Percentiles rank a stretch among this genome's conserved stretches.
These are phyloP conservation scores for Oithona nana DNA, from an alignment of 2,888 invertebrate genomes.

Conservation along the genomic window DNA sequence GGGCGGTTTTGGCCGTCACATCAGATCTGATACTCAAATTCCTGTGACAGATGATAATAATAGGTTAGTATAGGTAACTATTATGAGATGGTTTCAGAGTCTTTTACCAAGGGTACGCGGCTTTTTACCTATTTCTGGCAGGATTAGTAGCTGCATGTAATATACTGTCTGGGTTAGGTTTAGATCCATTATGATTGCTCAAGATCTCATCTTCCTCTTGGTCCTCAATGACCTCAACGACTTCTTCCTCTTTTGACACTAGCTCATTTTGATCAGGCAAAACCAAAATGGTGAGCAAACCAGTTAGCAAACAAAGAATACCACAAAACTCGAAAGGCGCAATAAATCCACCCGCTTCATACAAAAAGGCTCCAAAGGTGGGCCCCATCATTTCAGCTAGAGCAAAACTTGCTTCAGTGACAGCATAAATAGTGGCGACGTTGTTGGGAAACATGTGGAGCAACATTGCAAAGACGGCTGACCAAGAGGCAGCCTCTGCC, in stretches of 20 bases:
- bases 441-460: neutral
- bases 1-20: neutral
- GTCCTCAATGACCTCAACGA: neutral
- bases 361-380: slow-evolving; percentile 4
- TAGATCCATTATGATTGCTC: neutral
- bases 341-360: neutral
- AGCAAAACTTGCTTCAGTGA: slow-evolving; percentile 3
- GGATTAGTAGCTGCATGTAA: neutral
- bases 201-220: neutral
- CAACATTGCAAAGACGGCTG: slow-evolving; percentile 5
- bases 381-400: slow-evolving; percentile 11
- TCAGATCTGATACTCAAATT: neutral
- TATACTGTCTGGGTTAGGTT: neutral
- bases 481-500: slow-evolving; percentile 12
- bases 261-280: neutral
- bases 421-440: neutral
- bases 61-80: no score
- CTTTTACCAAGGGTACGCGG: no score
- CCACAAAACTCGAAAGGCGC: slow-evolving; percentile 4
- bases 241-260: neutral
- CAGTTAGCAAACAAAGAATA: neutral
- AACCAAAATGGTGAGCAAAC: neutral
- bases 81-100: no score
- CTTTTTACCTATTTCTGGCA: neutral
- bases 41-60: no score